Percentiles rank a stretch among this genome's conserved stretches.
Evolutionary conservation across 2,888 invertebrate genomes (phyloP).

Genomic region (Tiliacea aurago): DNA sequence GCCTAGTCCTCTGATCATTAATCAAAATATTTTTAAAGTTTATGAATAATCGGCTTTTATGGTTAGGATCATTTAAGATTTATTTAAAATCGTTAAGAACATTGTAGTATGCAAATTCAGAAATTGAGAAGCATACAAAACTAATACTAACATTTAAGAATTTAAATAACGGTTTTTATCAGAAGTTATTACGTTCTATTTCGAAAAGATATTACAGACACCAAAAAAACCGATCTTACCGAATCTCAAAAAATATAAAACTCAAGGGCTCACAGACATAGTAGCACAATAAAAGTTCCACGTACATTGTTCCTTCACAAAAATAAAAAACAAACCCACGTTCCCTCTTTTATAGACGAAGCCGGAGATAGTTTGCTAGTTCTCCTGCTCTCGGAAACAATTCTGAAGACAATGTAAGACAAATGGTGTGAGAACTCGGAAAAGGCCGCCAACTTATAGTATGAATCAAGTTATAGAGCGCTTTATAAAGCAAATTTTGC

Average conservation of each 20-base stretch:
- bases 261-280: background rate
- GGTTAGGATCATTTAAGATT: background rate
- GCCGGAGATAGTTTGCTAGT: slow-evolving; percentile 54
- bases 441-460: slow-evolving; percentile 24
- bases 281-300: slow-evolving; percentile 36
- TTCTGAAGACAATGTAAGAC: slow-evolving; percentile 59
- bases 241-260: slow-evolving; percentile 20
- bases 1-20: background rate
- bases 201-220: background rate
- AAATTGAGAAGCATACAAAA: background rate
- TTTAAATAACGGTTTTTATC: background rate
- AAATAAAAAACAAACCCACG: slow-evolving; percentile 30
- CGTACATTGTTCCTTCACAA: slow-evolving; percentile 22
- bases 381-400: slow-evolving; percentile 49
- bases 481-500: background rate
- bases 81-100: background rate
- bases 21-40: background rate
- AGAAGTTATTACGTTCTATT: background rate
- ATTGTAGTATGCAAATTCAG: background rate
- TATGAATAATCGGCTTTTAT: background rate
- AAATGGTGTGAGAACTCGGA: slow-evolving; percentile 54
- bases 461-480: slow-evolving; percentile 23
- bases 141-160: background rate
- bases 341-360: slow-evolving; percentile 33
- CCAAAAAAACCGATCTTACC: background rate